These are phyloP conservation scores for Tachysurus fulvidraco DNA, from an alignment of 2,113 vertebrate genomes.

Conservation along the genomic window DNA sequence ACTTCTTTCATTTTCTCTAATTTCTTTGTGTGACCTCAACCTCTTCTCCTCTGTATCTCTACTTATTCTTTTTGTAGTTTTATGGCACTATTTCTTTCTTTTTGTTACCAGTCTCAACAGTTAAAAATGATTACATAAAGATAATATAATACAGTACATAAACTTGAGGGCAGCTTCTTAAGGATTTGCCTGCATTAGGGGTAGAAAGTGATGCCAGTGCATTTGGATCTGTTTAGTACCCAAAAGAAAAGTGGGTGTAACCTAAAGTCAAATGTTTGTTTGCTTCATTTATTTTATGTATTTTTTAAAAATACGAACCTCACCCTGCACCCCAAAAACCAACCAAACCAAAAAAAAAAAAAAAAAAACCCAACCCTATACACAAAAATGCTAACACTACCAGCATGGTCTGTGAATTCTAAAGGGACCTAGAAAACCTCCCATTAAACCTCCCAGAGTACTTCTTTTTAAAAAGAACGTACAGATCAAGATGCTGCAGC, in stretches of 20 bases:
- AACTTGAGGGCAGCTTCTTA: neutral
- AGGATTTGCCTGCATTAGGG: neutral
- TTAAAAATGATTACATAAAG: neutral
- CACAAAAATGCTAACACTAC: neutral
- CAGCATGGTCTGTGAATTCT: neutral
- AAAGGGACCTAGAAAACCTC: neutral
- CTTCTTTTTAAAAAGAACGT: neutral
- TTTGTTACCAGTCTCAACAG: neutral
- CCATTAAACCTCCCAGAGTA: neutral
- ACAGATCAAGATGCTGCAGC: neutral
- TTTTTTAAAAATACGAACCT: neutral
- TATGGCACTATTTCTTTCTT: neutral
- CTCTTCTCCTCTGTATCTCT: conserved; percentile 45
- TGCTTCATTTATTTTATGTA: neutral
- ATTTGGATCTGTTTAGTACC: neutral
- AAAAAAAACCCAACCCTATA: neutral
- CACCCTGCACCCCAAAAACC: too few relatives aligned
- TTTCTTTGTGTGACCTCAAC: conserved; percentile 55
- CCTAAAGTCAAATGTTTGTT: neutral
- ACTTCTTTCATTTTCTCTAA: conserved; percentile 4
- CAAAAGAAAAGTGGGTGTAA: neutral
- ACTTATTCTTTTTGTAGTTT: neutral
- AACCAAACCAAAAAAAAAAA: neutral
- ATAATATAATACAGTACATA: neutral
- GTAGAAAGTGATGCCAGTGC: neutral